A percentile compares a stretch with the other conserved stretches of the same genome.
These are phyloP conservation scores for Alviniconcha marisindica DNA, from an alignment of 1,140 invertebrate genomes.

Conservation along the genomic window DNA sequence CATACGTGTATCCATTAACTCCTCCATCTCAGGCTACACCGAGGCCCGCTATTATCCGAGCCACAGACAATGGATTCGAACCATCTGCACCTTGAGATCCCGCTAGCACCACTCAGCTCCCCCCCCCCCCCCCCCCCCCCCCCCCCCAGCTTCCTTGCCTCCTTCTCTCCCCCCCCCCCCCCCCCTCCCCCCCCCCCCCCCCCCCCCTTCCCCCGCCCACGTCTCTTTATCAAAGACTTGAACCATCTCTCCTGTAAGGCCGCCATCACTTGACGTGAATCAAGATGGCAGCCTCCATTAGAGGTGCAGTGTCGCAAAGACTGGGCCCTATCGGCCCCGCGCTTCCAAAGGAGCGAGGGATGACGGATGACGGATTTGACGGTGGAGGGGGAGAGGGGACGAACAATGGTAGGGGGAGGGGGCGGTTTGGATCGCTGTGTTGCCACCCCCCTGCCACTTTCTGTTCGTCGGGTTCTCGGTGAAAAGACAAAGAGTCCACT, in stretches of 20 bases:
- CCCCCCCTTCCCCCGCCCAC: not conserved
- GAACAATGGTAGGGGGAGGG: too few relatives aligned
- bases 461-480: too few relatives aligned
- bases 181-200: not conserved
- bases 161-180: too few relatives aligned
- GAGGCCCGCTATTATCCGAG: not conserved
- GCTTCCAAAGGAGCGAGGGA: too few relatives aligned
- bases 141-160: too few relatives aligned
- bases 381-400: not conserved
- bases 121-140: not conserved
- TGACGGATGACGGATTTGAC: conserved; percentile 2
- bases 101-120: not conserved
- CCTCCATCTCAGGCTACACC: not conserved
- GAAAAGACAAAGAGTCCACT: too few relatives aligned
- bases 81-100: conserved; percentile 15
- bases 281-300: conserved; percentile 9
- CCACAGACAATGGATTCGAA: not conserved
- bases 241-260: too few relatives aligned
- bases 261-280: not conserved
- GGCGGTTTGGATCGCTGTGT: not conserved
- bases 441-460: conserved; percentile 5
- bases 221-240: too few relatives aligned
- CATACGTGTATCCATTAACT: conserved; percentile 19
- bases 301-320: not conserved
- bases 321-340: too few relatives aligned